Percentiles rank a stretch among this genome's conserved stretches.
Conservation (phyloP, 64 coral and sea anemone species). For the Pachyseris speciosa region DNA sequence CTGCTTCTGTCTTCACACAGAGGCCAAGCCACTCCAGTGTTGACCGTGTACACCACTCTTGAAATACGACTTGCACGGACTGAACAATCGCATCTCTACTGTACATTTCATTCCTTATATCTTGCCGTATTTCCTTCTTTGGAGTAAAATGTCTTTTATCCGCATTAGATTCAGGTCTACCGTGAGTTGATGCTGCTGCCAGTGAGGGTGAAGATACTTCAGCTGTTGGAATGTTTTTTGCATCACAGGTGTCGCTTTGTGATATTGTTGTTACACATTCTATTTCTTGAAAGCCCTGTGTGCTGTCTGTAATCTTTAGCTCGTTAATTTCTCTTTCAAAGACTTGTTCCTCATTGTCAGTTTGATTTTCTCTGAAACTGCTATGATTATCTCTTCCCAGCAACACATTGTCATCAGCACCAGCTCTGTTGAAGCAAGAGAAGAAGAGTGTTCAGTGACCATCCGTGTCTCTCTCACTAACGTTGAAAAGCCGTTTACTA, state of each 20-base stretch:
- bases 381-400: neutral
- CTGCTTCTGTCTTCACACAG: neutral
- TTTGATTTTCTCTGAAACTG: neutral
- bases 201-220: neutral
- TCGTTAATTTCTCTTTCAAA: neutral
- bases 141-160: neutral
- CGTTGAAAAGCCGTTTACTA: too few species aligned
- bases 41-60: conserved; percentile 22
- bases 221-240: neutral
- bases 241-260: neutral
- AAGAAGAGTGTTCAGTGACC: neutral
- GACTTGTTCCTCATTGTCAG: neutral
- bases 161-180: neutral
- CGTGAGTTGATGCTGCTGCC: neutral
- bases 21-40: neutral
- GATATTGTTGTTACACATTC: neutral
- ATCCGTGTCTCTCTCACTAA: too few species aligned
- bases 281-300: neutral
- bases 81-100: neutral
- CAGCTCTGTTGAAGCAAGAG: neutral
- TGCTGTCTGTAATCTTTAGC: neutral
- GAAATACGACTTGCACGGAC: neutral
- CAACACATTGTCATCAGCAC: conserved; percentile 3
- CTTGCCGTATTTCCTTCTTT: neutral
- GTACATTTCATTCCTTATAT: too few species aligned